phyloP scores from a whole-genome alignment of 2,113 vertebrate genomes.

The Pao palembangensis region DNA sequence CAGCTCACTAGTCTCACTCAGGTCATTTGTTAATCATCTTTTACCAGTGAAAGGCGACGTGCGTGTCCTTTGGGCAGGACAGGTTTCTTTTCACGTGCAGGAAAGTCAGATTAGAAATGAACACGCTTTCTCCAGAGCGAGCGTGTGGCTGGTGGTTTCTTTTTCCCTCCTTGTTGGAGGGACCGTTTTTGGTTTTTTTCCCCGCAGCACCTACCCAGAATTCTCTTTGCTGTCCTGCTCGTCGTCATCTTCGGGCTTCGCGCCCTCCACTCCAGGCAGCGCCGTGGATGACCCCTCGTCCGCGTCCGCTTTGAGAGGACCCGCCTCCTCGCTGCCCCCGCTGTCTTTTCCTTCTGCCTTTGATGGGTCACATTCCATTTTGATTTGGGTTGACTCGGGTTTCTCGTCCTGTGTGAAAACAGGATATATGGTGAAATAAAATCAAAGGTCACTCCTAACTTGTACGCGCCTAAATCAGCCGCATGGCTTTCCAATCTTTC shows the following conservation, averaged over 20 bases:
- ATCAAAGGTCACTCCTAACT: background rate
- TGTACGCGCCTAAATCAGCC: background rate
- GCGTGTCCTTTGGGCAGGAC: background rate
- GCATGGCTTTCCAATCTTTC: too few relatives aligned
- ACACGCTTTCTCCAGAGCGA: background rate
- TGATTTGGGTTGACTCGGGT: conserved; percentile 38
- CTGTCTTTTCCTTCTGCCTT: conserved; percentile 39
- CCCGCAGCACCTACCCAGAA: conserved; percentile 70
- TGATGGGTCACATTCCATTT: conserved; percentile 33
- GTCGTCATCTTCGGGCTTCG: conserved; percentile 59
- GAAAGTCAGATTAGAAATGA: background rate
- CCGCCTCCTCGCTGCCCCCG: conserved; percentile 31
- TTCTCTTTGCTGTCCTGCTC: conserved; percentile 68
- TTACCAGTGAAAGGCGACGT: background rate
- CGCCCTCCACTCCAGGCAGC: conserved; percentile 32
- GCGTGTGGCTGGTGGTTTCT: conserved; percentile 10
- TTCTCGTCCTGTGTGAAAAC: conserved; percentile 66
- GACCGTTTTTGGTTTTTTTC: conserved; percentile 7
- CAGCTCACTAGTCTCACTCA: conserved; percentile 48
- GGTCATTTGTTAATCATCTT: conserved; percentile 14
- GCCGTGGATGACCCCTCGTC: conserved; percentile 54
- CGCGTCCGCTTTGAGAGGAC: conserved; percentile 30
- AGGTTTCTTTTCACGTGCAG: conserved; percentile 3
- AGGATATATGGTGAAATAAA: background rate
- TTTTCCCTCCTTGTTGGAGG: conserved; percentile 19